A percentile compares a stretch with the other conserved stretches of the same genome.
Evolutionary conservation across 2,797 vertebrate species (phyloP).

Genomic region (Acrossocheilus fasciatus): DNA sequence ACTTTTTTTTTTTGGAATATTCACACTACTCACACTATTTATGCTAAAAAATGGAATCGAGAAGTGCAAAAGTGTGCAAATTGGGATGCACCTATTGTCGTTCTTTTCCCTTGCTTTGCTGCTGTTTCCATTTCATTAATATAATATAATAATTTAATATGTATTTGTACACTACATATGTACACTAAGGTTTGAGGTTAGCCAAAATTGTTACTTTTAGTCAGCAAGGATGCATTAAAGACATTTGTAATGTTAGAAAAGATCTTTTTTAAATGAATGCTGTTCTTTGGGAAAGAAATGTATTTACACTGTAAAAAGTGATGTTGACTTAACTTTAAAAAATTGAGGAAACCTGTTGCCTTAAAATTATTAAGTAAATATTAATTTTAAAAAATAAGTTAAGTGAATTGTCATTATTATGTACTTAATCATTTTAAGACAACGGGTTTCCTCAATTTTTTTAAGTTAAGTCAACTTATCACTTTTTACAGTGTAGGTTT

Average conservation of each 20-base stretch:
- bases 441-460: too few species aligned
- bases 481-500: too few species aligned
- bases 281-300: neutral
- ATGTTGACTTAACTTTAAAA: too few species aligned
- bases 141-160: neutral
- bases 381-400: too few species aligned
- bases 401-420: too few species aligned
- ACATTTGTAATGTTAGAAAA: neutral
- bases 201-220: neutral
- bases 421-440: too few species aligned
- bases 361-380: too few species aligned
- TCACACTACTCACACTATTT: neutral
- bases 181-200: neutral
- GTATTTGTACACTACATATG: too few species aligned
- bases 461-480: too few species aligned
- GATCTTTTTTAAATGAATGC: neutral
- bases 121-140: neutral
- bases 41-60: neutral
- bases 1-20: neutral
- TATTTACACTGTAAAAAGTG: too few species aligned
- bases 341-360: too few species aligned
- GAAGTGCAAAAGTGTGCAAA: neutral
- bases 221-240: neutral
- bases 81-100: neutral
- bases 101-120: neutral